Percentiles rank a stretch among this genome's conserved stretches.
phyloP scores from a whole-genome alignment of 2,888 invertebrate genomes.

The Ennomos fuscantarius region DNA sequence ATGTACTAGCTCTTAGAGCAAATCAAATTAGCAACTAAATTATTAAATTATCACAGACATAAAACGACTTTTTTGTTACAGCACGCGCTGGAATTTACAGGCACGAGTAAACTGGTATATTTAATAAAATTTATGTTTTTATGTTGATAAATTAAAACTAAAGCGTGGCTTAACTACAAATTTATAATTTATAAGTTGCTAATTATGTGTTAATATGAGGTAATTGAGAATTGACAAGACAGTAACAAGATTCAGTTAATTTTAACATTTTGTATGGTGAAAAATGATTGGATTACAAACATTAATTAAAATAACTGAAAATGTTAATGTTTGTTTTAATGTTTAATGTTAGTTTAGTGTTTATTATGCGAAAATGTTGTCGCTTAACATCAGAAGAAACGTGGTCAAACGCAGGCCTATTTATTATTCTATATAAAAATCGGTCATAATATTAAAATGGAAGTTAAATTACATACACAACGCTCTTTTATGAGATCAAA shows the following conservation, averaged over 20 bases:
- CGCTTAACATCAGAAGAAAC: too few species aligned
- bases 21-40: conserved; percentile 38
- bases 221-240: conserved; percentile 5
- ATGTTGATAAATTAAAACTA: background rate
- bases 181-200: background rate
- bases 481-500: too few species aligned
- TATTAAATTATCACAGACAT: conserved; percentile 25
- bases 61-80: conserved; percentile 30
- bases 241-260: conserved; percentile 5
- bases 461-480: too few species aligned
- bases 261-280: conserved; percentile 2
- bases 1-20: conserved; percentile 9
- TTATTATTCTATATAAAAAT: too few species aligned
- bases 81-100: conserved; percentile 30
- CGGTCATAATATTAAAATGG: too few species aligned
- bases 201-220: background rate
- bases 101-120: conserved; percentile 22
- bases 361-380: too few species aligned
- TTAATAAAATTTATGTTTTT: conserved; percentile 19
- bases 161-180: conserved; percentile 1
- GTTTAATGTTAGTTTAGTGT: background rate
- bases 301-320: too few species aligned
- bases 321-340: too few species aligned
- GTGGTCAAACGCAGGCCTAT: too few species aligned
- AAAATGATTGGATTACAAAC: background rate